Base-by-base conservation (phyloP, 2,888 invertebrate genomes). In the Lutraria lutraria region DNA sequence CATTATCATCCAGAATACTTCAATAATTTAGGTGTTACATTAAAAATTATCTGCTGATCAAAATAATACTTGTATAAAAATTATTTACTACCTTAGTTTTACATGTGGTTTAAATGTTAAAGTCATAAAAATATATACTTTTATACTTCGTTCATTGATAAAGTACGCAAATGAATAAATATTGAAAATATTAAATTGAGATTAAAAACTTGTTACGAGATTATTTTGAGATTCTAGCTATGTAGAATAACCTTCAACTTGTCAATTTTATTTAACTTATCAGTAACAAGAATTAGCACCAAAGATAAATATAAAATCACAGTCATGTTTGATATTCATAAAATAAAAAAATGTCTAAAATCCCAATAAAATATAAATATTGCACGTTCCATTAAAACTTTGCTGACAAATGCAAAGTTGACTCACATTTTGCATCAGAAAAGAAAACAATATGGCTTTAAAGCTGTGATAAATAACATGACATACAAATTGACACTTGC, bases 281-380 rank as follows among this genome's bases (percentile, higher is more conserved):
- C n/a, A 25, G 25, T 68, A 25, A 25, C 63, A 68, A 68, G 63
- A 76, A 76, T 76, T 76, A 76, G 76, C 76, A 76, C 76, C 76
- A 76, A 76, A 34, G 34, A 76, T 31, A 76, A 34, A 16, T 76
- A 76, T 76, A 76, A 76, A 76, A 76, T 76, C 76, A 76, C 76
- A 76, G 76, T 76, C 76, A 76, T 76, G 76, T 76, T 76, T 76
- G 76, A 76, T 76, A 76, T 34, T 19, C 15, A 63, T 63, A 76
- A 76, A 76, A 31, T 31, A 76, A 31, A 76, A 56, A 31, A 76
- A 76, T 34, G 76, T 16, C 19, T 76, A 76, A 76, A 68, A 68
- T 68, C 76, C 76, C 31, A 76, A 19, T 76, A 76, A 76, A 76
- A 76, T 76, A 56, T 56, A 76, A 12, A 76, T 76, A 76, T 76